Evolutionary conservation across 1,140 invertebrate species (phyloP), one percentile per base, ranked within the genome.

Genomic region (Brachionus sp.): DNA sequence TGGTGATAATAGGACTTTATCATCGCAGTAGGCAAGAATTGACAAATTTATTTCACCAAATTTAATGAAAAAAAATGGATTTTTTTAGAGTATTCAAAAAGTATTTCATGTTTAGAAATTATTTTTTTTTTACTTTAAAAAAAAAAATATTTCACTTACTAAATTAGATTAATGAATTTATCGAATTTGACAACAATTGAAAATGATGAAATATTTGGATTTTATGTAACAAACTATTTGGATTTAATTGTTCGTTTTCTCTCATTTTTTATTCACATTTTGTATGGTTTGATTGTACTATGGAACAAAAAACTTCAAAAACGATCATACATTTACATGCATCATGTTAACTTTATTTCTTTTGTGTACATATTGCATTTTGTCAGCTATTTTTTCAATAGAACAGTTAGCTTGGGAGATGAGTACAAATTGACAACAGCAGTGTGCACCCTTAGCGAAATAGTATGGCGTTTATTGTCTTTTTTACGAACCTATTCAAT

Each of bases 281-380:
- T 42, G 6, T 70, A 70, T 33, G 33, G 33, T 2, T 7, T 70
- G 4, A 19, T 70, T n/a, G 66, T 44, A 19, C n/a, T 19, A 9
- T 39, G 16, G 4, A 9, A 39, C 6, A 70, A 42, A 70, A n/a
- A 70, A 16, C 37, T 70, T 5, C 66, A 70, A n/a, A 37, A 35
- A 44, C 37, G 66, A 70, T 39, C 66, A 9, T 70, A 70, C 66
- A 70, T 70, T 70, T 70, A 70, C 37, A 70, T 70, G 66, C 66
- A 70, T 33, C 66, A 70, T 70, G 66, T 70, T n/a, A 70, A 70
- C 7, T 70, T 70, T 44, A 9, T 70, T 1, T 70, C 66, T 19
- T 70, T 70, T 19, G 0, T 70, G 6, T 70, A 70, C 37, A 39
- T 70, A 19, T n/a, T 70, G 7, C 66, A 70, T 70, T 70, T 39